Base-by-base conservation (phyloP, 2,113 vertebrate species). In the Prionailurus viverrinus region DNA sequence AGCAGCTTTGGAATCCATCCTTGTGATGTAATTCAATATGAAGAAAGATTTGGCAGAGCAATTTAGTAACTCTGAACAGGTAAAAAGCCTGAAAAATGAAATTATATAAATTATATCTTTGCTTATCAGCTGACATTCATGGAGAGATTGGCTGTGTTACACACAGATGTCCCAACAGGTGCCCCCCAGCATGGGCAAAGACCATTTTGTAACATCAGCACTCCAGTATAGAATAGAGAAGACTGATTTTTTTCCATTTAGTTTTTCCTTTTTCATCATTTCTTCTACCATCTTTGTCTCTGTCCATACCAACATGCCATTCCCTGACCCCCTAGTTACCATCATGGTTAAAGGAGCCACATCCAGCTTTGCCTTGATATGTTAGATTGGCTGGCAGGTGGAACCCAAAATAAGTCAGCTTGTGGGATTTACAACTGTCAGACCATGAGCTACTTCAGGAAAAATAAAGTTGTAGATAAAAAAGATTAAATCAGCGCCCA, bases 51-150 rank as follows among this genome's bases (percentile, higher is more conserved):
- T 97, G 39, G 33, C 41, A 73, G 65, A 88, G 45, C 91, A 89
- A 19, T 51, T 94, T 68, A 92, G 66, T 96, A 92, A 87, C 36
- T 27, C 10, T 51, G 36, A 89, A 31, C 41, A 95, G 83, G 41
- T 86, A 65, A 81, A 94, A 92, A 89, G 27, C 58, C n/a, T 95
- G 71, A 18, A 91, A 89, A 96, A 95, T 95, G 58, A 91, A 95
- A 94, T 73, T 48, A 53, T 16, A 65, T 80, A 63, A 18, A 84
- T 92, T 61, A 36, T 68, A 13, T 69, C 36, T 91, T 69, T 91
- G 33, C 36, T 87, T 68, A 58, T 39, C 36, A 80, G 73, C 65
- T 36, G 25, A 85, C 58, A 41, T 81, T 96, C 45, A 21, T 81
- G 66, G 18, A 55, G 39, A 73, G 18, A 12, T 81, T 88, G 48